These are phyloP conservation scores for Daboia siamensis DNA, from an alignment of 2,113 vertebrate genomes.

Conservation along the genomic window DNA sequence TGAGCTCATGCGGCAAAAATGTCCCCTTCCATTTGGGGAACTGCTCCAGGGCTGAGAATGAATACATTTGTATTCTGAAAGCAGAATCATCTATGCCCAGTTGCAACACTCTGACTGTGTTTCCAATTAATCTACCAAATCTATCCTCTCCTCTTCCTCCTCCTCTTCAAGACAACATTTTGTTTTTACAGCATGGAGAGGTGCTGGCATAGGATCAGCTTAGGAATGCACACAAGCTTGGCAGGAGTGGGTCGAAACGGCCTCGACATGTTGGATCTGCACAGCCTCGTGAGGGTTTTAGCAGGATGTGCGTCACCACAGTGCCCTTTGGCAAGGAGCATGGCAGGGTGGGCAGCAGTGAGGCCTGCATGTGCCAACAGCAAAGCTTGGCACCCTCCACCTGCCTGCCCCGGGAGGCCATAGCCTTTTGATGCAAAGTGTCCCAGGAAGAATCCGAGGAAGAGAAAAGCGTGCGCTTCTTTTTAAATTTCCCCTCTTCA, in stretches of 20 bases:
- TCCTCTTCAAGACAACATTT: background rate
- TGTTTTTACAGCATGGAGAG: constrained; percentile 42
- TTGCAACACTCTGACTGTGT: constrained; percentile 67
- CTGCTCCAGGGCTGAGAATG: constrained; percentile 38
- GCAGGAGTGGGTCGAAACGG: constrained; percentile 7
- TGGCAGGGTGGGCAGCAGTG: rapidly evolving
- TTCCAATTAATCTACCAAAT: constrained; percentile 64
- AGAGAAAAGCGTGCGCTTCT: no score
- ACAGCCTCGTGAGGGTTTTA: background rate
- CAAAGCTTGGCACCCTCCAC: background rate
- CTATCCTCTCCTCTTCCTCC: constrained; percentile 16
- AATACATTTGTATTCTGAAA: constrained; percentile 64
- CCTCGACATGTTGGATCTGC: background rate
- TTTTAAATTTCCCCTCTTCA: background rate
- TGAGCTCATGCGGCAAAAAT: constrained; percentile 57
- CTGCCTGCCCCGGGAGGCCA: background rate
- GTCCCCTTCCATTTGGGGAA: constrained; percentile 50
- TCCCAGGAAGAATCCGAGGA: no score
- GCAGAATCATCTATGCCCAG: constrained; percentile 55
- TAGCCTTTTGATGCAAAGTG: background rate
- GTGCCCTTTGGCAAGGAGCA: background rate
- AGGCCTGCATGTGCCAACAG: background rate
- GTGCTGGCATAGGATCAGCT: background rate
- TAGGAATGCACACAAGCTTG: constrained; percentile 5
- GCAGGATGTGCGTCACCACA: constrained; percentile 6